These are phyloP conservation scores for Bradynema listronoti DNA, from an alignment of 1,140 invertebrate genomes.

Conservation along the genomic window DNA sequence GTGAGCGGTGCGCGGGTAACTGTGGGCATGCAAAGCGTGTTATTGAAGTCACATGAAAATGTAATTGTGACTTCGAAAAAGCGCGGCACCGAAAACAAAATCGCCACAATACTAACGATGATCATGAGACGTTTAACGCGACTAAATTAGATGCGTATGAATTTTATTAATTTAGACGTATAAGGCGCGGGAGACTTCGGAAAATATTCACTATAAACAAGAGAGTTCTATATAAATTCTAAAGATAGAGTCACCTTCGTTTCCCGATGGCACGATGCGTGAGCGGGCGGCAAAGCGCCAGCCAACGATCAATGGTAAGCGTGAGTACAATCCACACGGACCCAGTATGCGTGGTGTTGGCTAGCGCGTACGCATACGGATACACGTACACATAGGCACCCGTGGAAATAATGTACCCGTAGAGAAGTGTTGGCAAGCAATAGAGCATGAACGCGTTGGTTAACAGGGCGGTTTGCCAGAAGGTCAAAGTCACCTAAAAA, in stretches of 20 bases:
- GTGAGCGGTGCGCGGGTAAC: conserved; percentile 37
- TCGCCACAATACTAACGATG: conserved; percentile 39
- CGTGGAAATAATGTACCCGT: conserved; percentile 39
- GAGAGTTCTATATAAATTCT: not conserved
- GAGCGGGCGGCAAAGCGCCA: conserved; percentile 50
- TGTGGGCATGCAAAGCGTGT: conserved; percentile 11
- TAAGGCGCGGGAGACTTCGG: too few species aligned
- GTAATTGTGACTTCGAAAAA: conserved; percentile 48
- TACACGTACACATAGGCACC: conserved; percentile 47
- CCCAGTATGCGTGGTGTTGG: conserved; percentile 53
- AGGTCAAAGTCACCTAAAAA: conserved; percentile 45
- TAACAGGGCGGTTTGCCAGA: conserved; percentile 51
- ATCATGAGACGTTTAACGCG: conserved; percentile 50
- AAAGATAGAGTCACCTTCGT: conserved; percentile 31
- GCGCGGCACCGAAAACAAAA: conserved; percentile 48
- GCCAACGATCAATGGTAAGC: conserved; percentile 49
- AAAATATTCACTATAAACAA: not conserved
- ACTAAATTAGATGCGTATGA: conserved; percentile 24
- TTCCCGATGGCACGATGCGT: conserved; percentile 53
- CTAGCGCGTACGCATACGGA: conserved; percentile 49
- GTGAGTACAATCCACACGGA: conserved; percentile 52
- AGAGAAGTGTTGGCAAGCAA: conserved; percentile 52
- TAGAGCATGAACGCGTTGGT: conserved; percentile 52
- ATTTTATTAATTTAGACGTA: conserved; percentile 1
- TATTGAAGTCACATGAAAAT: not conserved